Evolutionary conservation across 1,140 invertebrate species (phyloP).

Genomic region (Lasioglossum albipes): DNA sequence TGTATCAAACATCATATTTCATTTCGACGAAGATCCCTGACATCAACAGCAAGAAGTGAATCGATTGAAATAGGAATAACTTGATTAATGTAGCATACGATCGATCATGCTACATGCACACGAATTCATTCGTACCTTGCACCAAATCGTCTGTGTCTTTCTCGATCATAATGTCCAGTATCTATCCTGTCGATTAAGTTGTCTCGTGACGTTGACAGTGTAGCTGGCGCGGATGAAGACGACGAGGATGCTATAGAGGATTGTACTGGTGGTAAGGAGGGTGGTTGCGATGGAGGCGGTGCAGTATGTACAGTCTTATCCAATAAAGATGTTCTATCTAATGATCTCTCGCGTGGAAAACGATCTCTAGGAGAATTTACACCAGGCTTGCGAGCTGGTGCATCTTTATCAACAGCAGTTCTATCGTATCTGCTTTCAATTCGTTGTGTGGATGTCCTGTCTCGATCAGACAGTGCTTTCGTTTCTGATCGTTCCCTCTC

Average conservation of each 20-base stretch:
- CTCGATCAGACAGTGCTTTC: constrained; percentile 67
- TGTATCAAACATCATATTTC: too few relatives aligned
- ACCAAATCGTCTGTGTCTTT: constrained; percentile 72
- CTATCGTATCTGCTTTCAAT: constrained; percentile 72
- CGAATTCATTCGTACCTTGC: constrained; percentile 66
- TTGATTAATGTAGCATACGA: constrained; percentile 45
- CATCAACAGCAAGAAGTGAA: too few relatives aligned
- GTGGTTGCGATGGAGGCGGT: constrained; percentile 23
- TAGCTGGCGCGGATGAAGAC: constrained; percentile 43
- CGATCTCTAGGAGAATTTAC: constrained; percentile 69
- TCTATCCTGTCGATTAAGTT: constrained; percentile 61
- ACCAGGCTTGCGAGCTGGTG: constrained; percentile 55
- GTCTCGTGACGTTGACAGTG: constrained; percentile 59
- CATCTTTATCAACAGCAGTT: constrained; percentile 66
- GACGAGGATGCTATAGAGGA: constrained; percentile 40
- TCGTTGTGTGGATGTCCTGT: constrained; percentile 67
- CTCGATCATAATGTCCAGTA: constrained; percentile 67
- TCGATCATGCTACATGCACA: constrained; percentile 64
- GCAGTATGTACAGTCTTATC: constrained; percentile 63
- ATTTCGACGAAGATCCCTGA: too few relatives aligned
- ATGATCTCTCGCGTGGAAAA: constrained; percentile 70
- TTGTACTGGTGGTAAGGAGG: constrained; percentile 29
- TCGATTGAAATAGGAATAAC: too few relatives aligned
- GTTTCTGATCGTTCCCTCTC: constrained; percentile 73
- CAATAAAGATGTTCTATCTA: constrained; percentile 64